These are phyloP conservation scores for Thyatira batis DNA, from an alignment of 2,888 invertebrate genomes.

Conservation along the genomic window DNA sequence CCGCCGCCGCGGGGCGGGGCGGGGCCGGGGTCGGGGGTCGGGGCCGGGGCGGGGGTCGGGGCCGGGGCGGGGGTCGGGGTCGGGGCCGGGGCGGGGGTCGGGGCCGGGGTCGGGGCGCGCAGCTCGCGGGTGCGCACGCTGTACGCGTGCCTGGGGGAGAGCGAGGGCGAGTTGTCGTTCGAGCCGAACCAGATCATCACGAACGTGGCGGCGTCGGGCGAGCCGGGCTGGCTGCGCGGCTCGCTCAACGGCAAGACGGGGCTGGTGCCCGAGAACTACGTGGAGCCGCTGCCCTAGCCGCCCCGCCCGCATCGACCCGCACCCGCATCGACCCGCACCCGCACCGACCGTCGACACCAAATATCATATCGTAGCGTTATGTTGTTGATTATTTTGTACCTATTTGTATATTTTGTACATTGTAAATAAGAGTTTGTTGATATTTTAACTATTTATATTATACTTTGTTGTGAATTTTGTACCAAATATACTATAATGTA, in stretches of 20 bases:
- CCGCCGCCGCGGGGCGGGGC: conserved; percentile 56
- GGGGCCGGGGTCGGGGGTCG: conserved; percentile 90
- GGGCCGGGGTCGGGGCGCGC: conserved; percentile 7
- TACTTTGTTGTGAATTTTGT: conserved; percentile 79
- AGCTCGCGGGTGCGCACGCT: conserved; percentile 91
- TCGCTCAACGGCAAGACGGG: conserved; percentile 95
- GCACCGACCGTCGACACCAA: conserved; percentile 17
- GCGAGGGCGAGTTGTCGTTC: conserved; percentile 98
- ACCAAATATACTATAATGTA: conserved; percentile 74
- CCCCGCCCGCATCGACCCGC: conserved; percentile 6
- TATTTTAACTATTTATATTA: conserved; percentile 80
- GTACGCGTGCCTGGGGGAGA: conserved; percentile 97
- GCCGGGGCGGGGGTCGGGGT: conserved; percentile 97
- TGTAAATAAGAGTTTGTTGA: conserved; percentile 78
- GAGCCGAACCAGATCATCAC: conserved; percentile 99
- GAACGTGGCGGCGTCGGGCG: conserved; percentile 95
- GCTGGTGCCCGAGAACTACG: conserved; percentile 97
- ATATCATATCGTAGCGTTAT: conserved; percentile 50
- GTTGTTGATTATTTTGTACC: conserved; percentile 70
- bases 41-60: conserved; percentile 96
- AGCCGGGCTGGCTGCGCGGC: conserved; percentile 99
- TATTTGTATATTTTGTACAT: conserved; percentile 76
- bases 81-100: conserved; percentile 90
- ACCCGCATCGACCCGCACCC: neutral
- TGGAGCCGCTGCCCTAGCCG: conserved; percentile 90